phyloP scores from a whole-genome alignment of 2,797 vertebrate species.

The Acomys russatus region DNA sequence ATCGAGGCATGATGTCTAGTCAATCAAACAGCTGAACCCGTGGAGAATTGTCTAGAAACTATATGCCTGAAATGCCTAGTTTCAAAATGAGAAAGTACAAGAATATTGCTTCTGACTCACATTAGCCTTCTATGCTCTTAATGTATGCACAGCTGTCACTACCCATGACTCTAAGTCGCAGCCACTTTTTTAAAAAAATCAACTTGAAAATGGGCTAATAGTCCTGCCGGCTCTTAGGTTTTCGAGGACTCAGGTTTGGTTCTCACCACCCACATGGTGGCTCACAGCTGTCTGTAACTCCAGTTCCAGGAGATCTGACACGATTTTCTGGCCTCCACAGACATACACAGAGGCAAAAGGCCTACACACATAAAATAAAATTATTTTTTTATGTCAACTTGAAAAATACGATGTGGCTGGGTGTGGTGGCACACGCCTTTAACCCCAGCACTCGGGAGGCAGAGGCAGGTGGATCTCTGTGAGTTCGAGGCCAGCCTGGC shows the following conservation, averaged over 20 bases:
- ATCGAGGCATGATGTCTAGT: neutral
- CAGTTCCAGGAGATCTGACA: neutral
- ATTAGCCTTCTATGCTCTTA: neutral
- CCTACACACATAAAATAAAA: neutral
- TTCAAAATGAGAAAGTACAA: neutral
- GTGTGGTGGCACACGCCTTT: too few relatives aligned
- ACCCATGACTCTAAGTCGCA: neutral
- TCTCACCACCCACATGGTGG: neutral
- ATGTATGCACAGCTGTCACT: neutral
- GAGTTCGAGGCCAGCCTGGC: too few relatives aligned
- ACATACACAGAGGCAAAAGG: neutral
- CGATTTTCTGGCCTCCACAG: neutral
- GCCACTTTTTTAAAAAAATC: neutral
- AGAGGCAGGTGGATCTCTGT: too few relatives aligned
- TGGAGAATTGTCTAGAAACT: neutral
- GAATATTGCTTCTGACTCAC: neutral
- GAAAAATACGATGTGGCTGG: neutral
- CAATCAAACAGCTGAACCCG: constrained; percentile 26
- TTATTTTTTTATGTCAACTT: neutral
- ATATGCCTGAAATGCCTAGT: neutral
- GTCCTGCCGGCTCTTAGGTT: neutral
- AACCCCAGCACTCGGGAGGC: too few relatives aligned
- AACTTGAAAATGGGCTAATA: neutral
- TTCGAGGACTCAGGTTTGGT: neutral
- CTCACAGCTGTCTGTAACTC: neutral